Conservation (phyloP, 2,888 invertebrate species). For the Limnephilus rhombicus region DNA sequence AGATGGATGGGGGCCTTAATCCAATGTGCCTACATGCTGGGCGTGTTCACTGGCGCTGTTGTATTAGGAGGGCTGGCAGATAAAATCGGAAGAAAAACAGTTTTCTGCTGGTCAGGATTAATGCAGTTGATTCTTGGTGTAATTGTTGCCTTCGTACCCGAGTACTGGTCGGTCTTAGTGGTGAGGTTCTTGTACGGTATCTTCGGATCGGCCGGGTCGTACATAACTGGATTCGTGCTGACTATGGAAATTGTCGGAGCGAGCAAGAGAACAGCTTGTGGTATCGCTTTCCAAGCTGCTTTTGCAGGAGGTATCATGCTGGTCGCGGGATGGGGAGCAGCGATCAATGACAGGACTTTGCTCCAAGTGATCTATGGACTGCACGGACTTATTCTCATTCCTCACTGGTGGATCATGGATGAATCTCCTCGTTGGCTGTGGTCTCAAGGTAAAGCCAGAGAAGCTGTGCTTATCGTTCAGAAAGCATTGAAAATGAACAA, state of each 20-base stretch:
- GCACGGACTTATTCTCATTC: constrained; percentile 84
- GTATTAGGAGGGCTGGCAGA: constrained; percentile 90
- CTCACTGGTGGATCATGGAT: constrained; percentile 93
- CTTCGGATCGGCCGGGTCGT: constrained; percentile 90
- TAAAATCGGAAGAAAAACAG: constrained; percentile 88
- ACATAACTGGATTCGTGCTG: constrained; percentile 82
- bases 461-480: constrained; percentile 86
- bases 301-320: constrained; percentile 90
- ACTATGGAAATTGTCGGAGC: constrained; percentile 92
- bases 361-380: constrained; percentile 89
- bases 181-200: constrained; percentile 86
- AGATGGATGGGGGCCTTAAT: constrained; percentile 90
- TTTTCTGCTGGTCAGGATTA: constrained; percentile 89
- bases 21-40: constrained; percentile 89
- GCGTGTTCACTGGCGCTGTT: constrained; percentile 90
- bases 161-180: constrained; percentile 85
- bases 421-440: constrained; percentile 94
- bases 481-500: constrained; percentile 87
- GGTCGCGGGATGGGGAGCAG: constrained; percentile 89
- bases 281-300: constrained; percentile 87
- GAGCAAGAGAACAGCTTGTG: constrained; percentile 87
- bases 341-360: constrained; percentile 84
- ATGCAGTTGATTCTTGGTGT: constrained; percentile 85
- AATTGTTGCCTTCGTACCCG: constrained; percentile 86
- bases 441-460: constrained; percentile 86